Base-by-base conservation (phyloP, 2,797 vertebrate species). In the Hephaestus fuliginosus region DNA sequence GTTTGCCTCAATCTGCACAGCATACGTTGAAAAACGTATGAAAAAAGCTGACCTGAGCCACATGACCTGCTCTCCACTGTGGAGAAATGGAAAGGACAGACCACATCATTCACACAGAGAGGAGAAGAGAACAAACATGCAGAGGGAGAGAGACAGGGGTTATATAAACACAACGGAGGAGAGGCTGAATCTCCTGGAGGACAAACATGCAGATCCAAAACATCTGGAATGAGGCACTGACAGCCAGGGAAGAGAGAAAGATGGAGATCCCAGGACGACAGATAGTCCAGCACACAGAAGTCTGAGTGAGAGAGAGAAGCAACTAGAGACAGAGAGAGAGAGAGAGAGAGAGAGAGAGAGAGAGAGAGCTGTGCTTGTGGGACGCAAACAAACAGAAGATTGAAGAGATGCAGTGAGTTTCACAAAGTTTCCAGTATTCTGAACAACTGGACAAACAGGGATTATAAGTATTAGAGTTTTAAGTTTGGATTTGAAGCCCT, bases 101-200 rank as follows among this genome's bases (percentile, higher is more conserved):
- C 5, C 58, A 20, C 41, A 39, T 14, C 22, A 9, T 53, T 30
- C 36, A 70, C 53, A 66, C 20, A 28, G 43, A 36, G 0, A 18
- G 11, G 48, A 65, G 17, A 17, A 41, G 36, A 33, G 8, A 58
- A 56, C 43, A 22, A 7, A 43, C 36, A 14, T n/a, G 30, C 7
- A 25, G 13, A 56, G 30, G 30, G 53, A 15, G 55, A 41, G 9
- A 36, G 39, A 58, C 41, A 61, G 14, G 33, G 13, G 64, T 17
- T 36, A 22, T 22, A 52, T 30, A 39, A 11, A 46, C 13, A 55
- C 62, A 28, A 63, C 17, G 36, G 36, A 58, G 18, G 33, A 44
- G 43, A 65, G 52, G 61, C 7, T 66, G 10, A 65, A 30, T 60
- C 17, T 66, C 44, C 39, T 22, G 25, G 25, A 69, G 56, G 46